Percentiles rank a stretch among this genome's conserved stretches.
Conservation (phyloP, 2,888 invertebrate species). For the Stenotaenia linearis region DNA sequence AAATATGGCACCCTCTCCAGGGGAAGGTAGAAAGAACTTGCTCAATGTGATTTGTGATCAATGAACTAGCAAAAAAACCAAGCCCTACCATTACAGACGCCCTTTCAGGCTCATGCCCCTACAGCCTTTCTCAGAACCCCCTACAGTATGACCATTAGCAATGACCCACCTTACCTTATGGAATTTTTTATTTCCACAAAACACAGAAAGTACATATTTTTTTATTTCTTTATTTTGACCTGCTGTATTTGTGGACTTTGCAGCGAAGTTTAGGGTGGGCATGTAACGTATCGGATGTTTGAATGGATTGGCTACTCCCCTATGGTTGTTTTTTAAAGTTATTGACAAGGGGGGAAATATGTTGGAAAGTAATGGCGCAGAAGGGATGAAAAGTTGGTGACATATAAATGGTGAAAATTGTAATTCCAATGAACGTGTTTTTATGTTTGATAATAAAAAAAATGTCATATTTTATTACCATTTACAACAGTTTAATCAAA, state of each 20-base stretch:
- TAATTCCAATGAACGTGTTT: neutral
- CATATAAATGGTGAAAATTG: neutral
- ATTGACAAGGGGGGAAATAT: constrained; percentile 3
- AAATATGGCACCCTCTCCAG: constrained; percentile 24
- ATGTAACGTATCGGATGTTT: constrained; percentile 12
- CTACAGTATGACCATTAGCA: constrained; percentile 18
- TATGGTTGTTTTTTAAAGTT: constrained; percentile 16
- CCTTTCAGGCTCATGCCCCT: neutral
- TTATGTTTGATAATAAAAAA: neutral
- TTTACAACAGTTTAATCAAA: neutral
- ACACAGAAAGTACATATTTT: neutral
- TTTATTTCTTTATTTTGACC: constrained; percentile 17
- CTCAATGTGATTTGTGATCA: constrained; percentile 26
- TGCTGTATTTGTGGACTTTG: neutral
- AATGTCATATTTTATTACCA: neutral
- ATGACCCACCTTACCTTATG: constrained; percentile 8
- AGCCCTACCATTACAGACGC: constrained; percentile 16
- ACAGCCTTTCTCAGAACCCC: neutral
- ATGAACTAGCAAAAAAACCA: constrained; percentile 26
- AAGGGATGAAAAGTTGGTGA: constrained; percentile 14
- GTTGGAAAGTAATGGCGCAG: neutral
- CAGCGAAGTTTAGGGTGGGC: neutral
- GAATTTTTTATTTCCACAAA: neutral
- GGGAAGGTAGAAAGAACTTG: constrained; percentile 26
- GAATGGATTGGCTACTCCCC: constrained; percentile 20